Conservation (phyloP, 2,797 vertebrate genomes). For the Dipus sagitta region DNA sequence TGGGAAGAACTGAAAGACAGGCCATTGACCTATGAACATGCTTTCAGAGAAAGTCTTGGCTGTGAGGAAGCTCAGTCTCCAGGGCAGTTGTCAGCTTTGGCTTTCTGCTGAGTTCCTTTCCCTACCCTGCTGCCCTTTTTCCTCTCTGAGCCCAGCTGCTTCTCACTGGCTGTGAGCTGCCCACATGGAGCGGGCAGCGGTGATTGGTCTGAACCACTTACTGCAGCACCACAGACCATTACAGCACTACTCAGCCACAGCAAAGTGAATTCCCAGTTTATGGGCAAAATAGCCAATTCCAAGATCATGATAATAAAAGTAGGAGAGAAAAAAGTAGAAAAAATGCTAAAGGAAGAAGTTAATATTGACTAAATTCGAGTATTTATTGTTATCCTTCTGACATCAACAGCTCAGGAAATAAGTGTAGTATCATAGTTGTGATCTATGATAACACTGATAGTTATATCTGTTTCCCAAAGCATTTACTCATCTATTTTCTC, state of each 20-base stretch:
- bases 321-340: background rate
- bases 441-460: slow-evolving; percentile 10
- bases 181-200: background rate
- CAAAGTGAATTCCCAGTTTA: background rate
- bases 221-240: background rate
- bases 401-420: background rate
- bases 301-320: background rate
- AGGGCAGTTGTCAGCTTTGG: background rate
- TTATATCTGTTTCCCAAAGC: slow-evolving; percentile 14
- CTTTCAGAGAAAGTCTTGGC: background rate
- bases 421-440: slow-evolving; percentile 10
- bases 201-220: background rate
- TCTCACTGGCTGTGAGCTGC: background rate
- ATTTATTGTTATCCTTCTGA: background rate
- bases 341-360: background rate
- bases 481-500: background rate
- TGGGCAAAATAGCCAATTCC: slow-evolving; percentile 18
- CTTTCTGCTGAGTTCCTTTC: background rate
- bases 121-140: background rate
- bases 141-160: background rate
- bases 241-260: slow-evolving; percentile 31
- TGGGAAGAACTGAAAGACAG: background rate
- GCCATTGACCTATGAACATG: background rate
- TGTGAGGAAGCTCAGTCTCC: background rate
- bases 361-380: background rate